Base-by-base conservation (phyloP, 92 coral and sea anemone species). In the Epizoanthus ramosus region DNA sequence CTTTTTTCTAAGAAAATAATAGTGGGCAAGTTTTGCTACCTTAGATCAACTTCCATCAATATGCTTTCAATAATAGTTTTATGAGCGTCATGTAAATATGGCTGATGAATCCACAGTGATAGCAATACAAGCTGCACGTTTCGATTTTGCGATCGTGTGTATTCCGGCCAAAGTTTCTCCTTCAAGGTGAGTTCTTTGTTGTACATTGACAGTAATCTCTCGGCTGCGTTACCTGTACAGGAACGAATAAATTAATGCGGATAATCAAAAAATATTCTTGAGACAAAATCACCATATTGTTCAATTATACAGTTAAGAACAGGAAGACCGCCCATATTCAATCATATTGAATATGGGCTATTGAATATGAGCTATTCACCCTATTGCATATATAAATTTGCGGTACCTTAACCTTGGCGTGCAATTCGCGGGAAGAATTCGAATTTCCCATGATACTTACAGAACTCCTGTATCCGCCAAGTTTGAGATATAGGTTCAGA, bases 61-160 rank as follows among this genome's bases (percentile, higher is more conserved):
- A 96, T 92, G 79, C 95, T 92, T 72, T 96, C 98, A 45, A 96
- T 79, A 39, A 94, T 71, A 33, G 89, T 63, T 18, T 84, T 85
- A 71, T 87, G 74, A 8, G 88, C 92, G 43, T 90, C 94, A 15
- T 86, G 83, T 59, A 96, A 77, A 69, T 92, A 90, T 16, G 99
- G 99, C 79, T 94, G 94, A 39, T 96, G 98, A 23, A 94, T 81
- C 99, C 99, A 96, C 80, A 94, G 71, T 0, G 99, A 92, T 72
- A 96, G 75, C 57, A 89, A 92, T 6, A 93, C 94, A 92, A 94
- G 83, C 45, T 92, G 85, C 28, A 81, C 66, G 68, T 91, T 91
- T 85, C 99, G 86, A 66, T 94, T 93, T 73, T 85, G 89, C 22
- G 92, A 81, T 58, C 76, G 84, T 31, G 90, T 79, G 68, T 94